Percentiles rank a stretch among this genome's conserved stretches.
These are phyloP conservation scores for Cherax destructor DNA, from an alignment of 1,140 invertebrate species.

Conservation along the genomic window DNA sequence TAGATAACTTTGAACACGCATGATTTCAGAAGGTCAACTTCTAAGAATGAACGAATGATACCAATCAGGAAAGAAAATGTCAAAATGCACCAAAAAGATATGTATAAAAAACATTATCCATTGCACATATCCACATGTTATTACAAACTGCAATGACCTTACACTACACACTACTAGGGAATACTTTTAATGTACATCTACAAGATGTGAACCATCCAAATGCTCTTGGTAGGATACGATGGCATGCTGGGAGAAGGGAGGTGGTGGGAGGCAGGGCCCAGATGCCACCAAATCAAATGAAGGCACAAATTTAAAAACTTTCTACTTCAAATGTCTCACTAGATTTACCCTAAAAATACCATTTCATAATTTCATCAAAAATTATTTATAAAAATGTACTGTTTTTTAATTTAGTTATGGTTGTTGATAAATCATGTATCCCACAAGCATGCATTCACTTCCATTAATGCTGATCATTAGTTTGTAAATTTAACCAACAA, in stretches of 20 bases:
- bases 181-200: conserved; percentile 45
- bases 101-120: conserved; percentile 47
- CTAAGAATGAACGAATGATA: background rate
- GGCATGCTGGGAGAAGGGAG: conserved; percentile 22
- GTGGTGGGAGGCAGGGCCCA: conserved; percentile 8
- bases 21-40: background rate
- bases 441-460: conserved; percentile 15
- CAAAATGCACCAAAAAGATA: conserved; percentile 21
- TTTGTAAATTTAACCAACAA: background rate
- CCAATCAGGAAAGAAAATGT: background rate
- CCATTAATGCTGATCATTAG: conserved; percentile 1
- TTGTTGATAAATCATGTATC: conserved; percentile 8
- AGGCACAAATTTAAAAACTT: conserved; percentile 32
- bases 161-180: conserved; percentile 24
- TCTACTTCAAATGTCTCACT: conserved; percentile 17
- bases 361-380: conserved; percentile 13
- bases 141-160: conserved; percentile 44
- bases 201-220: conserved; percentile 38
- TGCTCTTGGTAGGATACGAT: conserved; percentile 23
- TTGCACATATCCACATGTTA: conserved; percentile 46
- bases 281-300: conserved; percentile 36
- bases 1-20: background rate
- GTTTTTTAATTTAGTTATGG: background rate
- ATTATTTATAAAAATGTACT: background rate
- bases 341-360: conserved; percentile 10